Evolutionary conservation across 64 coral and sea anemone species (phyloP).

Genomic region (Actinia equina): DNA sequence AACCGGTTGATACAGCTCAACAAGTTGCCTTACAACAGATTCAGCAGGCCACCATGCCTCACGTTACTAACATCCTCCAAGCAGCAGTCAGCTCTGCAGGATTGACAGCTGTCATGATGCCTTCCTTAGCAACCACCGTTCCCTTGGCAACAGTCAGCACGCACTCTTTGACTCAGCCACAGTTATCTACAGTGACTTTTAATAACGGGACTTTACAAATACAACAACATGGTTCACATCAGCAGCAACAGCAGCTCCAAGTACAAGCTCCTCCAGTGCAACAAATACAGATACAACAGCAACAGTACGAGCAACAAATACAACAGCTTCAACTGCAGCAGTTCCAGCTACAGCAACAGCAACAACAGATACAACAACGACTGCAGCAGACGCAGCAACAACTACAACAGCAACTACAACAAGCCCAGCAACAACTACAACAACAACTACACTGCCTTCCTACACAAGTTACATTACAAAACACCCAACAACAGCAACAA

Average conservation of each 20-base stretch:
- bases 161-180: conserved; percentile 63
- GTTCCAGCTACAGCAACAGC: conserved; percentile 46
- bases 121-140: conserved; percentile 51
- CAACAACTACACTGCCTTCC: conserved; percentile 22
- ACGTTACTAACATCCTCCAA: conserved; percentile 78
- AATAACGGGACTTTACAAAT: conserved; percentile 79
- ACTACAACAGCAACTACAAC: conserved; percentile 27
- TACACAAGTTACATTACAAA: neutral
- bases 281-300: conserved; percentile 43
- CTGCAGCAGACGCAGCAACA: conserved; percentile 61
- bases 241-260: conserved; percentile 35
- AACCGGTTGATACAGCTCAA: conserved; percentile 68
- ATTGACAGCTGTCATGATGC: conserved; percentile 82
- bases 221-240: conserved; percentile 50
- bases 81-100: conserved; percentile 79
- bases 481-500: conserved; percentile 38
- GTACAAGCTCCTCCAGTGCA: conserved; percentile 46
- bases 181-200: conserved; percentile 59
- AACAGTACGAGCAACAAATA: conserved; percentile 50
- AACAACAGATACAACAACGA: conserved; percentile 55
- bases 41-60: conserved; percentile 72
- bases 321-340: conserved; percentile 56
- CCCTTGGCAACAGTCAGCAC: conserved; percentile 50
- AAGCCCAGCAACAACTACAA: conserved; percentile 35
- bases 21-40: conserved; percentile 86